A percentile compares a stretch with the other conserved stretches of the same genome.
Conservation (phyloP, 2,888 invertebrate genomes). For the Autographa gamma region DNA sequence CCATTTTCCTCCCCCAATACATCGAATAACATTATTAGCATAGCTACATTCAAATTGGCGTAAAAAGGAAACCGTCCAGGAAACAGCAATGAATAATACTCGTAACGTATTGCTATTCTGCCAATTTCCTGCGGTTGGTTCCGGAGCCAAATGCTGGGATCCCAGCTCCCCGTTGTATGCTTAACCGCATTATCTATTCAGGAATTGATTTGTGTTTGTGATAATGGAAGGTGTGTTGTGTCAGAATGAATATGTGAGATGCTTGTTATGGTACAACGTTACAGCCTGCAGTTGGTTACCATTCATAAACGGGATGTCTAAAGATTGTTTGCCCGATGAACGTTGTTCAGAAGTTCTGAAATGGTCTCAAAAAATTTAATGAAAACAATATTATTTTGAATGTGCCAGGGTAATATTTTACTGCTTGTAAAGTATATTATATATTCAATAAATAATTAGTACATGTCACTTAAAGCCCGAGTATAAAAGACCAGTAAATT, state of each 20-base stretch:
- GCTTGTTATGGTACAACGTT: background rate
- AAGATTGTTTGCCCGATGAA: background rate
- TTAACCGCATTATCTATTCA: constrained; percentile 67
- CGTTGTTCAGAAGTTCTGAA: background rate
- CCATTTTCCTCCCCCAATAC: constrained; percentile 5
- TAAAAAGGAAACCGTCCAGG: constrained; percentile 59
- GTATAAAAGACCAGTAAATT: no score
- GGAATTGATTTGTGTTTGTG: constrained; percentile 59
- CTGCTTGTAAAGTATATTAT: no score
- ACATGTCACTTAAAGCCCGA: no score
- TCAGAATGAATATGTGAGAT: constrained; percentile 47
- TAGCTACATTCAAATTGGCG: constrained; percentile 56
- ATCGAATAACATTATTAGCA: constrained; percentile 54
- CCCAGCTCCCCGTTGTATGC: constrained; percentile 55
- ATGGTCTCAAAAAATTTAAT: no score
- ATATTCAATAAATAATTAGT: no score
- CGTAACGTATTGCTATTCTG: constrained; percentile 67
- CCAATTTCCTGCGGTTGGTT: constrained; percentile 66
- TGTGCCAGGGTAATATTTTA: no score
- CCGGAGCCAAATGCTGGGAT: constrained; percentile 56
- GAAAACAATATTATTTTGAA: no score
- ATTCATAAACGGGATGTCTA: background rate
- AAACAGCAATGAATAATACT: constrained; percentile 67
- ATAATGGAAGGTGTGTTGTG: constrained; percentile 52
- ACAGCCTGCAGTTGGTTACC: background rate